These are phyloP conservation scores for Cirrhinus molitorella DNA, from an alignment of 2,797 vertebrate genomes.

Conservation along the genomic window DNA sequence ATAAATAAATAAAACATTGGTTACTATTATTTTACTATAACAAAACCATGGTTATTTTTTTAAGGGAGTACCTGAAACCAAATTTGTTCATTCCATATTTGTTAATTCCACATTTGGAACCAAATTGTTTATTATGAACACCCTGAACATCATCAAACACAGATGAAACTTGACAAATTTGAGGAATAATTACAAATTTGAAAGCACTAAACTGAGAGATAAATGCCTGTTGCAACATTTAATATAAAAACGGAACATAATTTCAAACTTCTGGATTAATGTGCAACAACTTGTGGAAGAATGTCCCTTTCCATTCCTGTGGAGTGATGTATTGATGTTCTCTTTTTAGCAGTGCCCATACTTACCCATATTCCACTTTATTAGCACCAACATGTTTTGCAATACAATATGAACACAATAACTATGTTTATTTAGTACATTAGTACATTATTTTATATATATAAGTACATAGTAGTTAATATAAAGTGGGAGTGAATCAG, in stretches of 20 bases:
- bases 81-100: background rate
- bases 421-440: too few relatives aligned
- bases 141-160: background rate
- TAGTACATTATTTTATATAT: too few relatives aligned
- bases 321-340: background rate
- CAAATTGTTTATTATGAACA: background rate
- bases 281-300: too few relatives aligned
- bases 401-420: too few relatives aligned
- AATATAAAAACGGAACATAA: background rate
- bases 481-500: background rate
- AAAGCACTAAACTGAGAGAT: background rate
- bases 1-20: too few relatives aligned
- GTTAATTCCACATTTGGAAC: too few relatives aligned
- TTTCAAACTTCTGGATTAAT: background rate
- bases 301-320: background rate
- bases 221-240: background rate
- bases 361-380: too few relatives aligned
- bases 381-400: too few relatives aligned
- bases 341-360: background rate
- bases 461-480: too few relatives aligned
- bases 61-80: background rate
- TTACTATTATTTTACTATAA: too few relatives aligned
- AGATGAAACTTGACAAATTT: background rate
- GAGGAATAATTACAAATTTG: background rate
- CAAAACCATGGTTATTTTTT: too few relatives aligned